These are phyloP conservation scores for Gephyroberyx darwinii DNA, from an alignment of 2,797 vertebrate genomes.

Conservation along the genomic window DNA sequence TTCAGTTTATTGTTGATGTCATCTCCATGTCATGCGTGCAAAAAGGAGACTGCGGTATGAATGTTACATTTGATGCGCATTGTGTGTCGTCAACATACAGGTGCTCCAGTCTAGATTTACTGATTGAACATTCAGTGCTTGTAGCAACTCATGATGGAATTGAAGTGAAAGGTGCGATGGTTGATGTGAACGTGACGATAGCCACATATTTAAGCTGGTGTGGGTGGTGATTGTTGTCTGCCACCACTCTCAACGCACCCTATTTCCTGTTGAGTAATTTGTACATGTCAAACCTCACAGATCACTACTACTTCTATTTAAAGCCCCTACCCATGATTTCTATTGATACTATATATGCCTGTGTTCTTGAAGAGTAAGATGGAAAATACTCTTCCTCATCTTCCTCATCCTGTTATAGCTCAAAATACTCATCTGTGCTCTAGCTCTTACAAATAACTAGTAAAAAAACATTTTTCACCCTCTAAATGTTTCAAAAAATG, in stretches of 20 bases:
- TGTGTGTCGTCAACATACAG: not conserved
- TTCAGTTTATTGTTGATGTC: constrained; percentile 52
- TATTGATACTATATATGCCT: not conserved
- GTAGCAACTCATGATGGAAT: constrained; percentile 3
- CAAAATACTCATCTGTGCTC: not conserved
- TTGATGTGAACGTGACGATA: constrained; percentile 58
- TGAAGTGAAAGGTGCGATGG: constrained; percentile 53
- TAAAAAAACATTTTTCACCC: not conserved
- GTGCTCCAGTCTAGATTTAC: not conserved
- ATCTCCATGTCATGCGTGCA: constrained; percentile 33
- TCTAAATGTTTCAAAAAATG: too few relatives aligned
- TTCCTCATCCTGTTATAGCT: not conserved
- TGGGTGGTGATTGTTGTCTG: constrained; percentile 54
- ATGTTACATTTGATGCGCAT: not conserved
- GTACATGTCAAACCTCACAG: constrained; percentile 41
- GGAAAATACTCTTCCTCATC: not conserved
- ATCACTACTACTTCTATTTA: not conserved
- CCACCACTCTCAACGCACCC: constrained; percentile 55
- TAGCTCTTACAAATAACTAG: not conserved
- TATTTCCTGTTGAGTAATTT: constrained; percentile 72
- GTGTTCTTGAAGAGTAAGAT: not conserved
- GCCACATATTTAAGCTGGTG: constrained; percentile 48
- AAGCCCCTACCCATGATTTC: constrained; percentile 47
- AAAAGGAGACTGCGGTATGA: not conserved
- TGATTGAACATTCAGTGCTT: not conserved